Evolutionary conservation across 1,140 invertebrate genomes (phyloP).

Genomic region (Matsumurasca onukii): DNA sequence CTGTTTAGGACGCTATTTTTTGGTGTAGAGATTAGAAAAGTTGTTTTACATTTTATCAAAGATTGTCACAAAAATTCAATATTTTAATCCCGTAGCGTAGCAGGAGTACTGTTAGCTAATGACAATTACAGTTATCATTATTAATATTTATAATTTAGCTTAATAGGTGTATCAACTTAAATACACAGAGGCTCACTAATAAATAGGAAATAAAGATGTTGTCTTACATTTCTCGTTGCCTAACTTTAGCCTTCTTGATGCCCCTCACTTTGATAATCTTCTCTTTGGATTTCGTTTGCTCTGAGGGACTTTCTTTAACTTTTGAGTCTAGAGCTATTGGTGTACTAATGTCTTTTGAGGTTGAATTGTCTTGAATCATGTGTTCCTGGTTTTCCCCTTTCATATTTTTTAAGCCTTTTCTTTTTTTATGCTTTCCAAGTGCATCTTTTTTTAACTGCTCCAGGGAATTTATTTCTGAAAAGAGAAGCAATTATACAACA

Average conservation of each 20-base stretch:
- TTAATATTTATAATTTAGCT: neutral
- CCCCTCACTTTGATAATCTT: neutral
- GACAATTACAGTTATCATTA: neutral
- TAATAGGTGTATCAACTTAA: neutral
- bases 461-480: slow-evolving; percentile 4
- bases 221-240: slow-evolving; percentile 7
- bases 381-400: neutral
- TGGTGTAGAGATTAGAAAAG: too few species aligned
- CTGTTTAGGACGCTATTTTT: too few species aligned
- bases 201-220: too few species aligned
- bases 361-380: too few species aligned
- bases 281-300: too few species aligned
- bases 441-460: slow-evolving; percentile 5
- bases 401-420: neutral
- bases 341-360: neutral
- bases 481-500: neutral
- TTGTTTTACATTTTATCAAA: neutral
- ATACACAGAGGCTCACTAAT: too few species aligned
- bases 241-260: neutral
- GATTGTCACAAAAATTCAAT: too few species aligned
- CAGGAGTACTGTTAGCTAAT: neutral
- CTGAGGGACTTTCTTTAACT: too few species aligned
- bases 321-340: neutral
- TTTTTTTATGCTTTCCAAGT: neutral
- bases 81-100: too few species aligned